These are phyloP conservation scores for Drosophila sp. DNA, from an alignment of 1,140 invertebrate genomes.

Conservation along the genomic window DNA sequence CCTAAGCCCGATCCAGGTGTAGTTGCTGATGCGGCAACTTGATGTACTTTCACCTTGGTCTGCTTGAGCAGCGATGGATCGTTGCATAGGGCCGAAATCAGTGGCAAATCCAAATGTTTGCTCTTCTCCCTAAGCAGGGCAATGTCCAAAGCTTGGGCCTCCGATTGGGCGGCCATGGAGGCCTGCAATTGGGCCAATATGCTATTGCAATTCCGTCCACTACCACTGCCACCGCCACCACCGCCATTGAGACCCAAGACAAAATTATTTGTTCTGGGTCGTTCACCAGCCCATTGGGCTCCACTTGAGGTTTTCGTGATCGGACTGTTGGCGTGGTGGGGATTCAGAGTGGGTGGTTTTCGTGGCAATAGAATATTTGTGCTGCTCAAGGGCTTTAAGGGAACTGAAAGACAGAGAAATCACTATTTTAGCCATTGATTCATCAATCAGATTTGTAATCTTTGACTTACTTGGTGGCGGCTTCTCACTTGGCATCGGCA, in stretches of 20 bases:
- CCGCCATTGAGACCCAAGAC: slow-evolving; percentile 45
- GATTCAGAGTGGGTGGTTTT: slow-evolving; percentile 70
- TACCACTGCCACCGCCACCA: slow-evolving; percentile 16
- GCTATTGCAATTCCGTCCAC: slow-evolving; percentile 51
- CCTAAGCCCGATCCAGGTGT: not conserved
- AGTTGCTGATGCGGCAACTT: slow-evolving; percentile 85
- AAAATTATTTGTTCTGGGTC: slow-evolving; percentile 59
- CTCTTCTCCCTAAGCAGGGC: slow-evolving; percentile 92
- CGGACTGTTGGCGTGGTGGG: slow-evolving; percentile 65
- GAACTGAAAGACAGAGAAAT: slow-evolving; percentile 52
- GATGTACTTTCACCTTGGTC: slow-evolving; percentile 89
- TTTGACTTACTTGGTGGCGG: slow-evolving; percentile 77
- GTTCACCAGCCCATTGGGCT: slow-evolving; percentile 77
- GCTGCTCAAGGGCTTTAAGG: slow-evolving; percentile 62
- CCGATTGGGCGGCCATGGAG: slow-evolving; percentile 47
- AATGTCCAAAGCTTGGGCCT: slow-evolving; percentile 86
- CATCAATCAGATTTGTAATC: too few species aligned
- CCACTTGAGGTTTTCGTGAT: slow-evolving; percentile 77
- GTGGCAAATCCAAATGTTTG: slow-evolving; percentile 92
- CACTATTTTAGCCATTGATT: not conserved
- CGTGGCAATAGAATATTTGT: slow-evolving; percentile 60
- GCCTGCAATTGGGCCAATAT: slow-evolving; percentile 78
- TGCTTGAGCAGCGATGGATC: slow-evolving; percentile 93
- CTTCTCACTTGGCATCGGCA: slow-evolving; percentile 76
- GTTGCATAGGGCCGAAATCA: slow-evolving; percentile 95